phyloP scores from a whole-genome alignment of 2,888 invertebrate species.

The Gortyna flavago region DNA sequence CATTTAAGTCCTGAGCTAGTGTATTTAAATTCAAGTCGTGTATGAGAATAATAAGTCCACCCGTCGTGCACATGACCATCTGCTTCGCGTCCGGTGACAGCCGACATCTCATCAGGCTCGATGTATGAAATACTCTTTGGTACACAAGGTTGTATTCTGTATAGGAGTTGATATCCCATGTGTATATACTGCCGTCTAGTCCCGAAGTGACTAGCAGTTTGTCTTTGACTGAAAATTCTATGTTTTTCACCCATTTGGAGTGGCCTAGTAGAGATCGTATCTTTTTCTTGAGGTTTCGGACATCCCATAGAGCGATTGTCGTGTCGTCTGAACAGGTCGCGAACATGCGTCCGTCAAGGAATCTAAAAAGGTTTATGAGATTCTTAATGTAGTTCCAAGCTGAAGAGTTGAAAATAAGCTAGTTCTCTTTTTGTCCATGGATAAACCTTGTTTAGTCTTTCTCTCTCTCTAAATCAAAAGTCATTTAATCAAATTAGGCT shows the following conservation, averaged over 20 bases:
- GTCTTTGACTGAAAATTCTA: constrained; percentile 96
- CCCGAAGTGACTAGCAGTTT: constrained; percentile 97
- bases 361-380: constrained; percentile 88
- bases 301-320: constrained; percentile 98
- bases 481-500: neutral
- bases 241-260: constrained; percentile 98
- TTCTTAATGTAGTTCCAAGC: neutral
- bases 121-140: constrained; percentile 96
- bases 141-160: constrained; percentile 94
- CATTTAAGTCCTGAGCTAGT: constrained; percentile 94
- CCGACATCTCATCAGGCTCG: constrained; percentile 96
- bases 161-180: constrained; percentile 97
- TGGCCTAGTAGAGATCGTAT: constrained; percentile 95
- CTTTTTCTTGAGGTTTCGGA: constrained; percentile 94
- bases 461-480: neutral
- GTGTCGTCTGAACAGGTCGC: constrained; percentile 98
- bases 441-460: neutral
- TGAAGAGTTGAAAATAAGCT: neutral
- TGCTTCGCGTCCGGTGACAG: constrained; percentile 96
- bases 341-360: constrained; percentile 96
- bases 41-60: constrained; percentile 96
- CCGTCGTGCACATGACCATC: constrained; percentile 97
- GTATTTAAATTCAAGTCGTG: constrained; percentile 96
- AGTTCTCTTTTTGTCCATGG: neutral
- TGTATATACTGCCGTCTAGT: constrained; percentile 97